Conservation (phyloP, 2,888 invertebrate genomes). For the Trypoxylon attenuatum region DNA sequence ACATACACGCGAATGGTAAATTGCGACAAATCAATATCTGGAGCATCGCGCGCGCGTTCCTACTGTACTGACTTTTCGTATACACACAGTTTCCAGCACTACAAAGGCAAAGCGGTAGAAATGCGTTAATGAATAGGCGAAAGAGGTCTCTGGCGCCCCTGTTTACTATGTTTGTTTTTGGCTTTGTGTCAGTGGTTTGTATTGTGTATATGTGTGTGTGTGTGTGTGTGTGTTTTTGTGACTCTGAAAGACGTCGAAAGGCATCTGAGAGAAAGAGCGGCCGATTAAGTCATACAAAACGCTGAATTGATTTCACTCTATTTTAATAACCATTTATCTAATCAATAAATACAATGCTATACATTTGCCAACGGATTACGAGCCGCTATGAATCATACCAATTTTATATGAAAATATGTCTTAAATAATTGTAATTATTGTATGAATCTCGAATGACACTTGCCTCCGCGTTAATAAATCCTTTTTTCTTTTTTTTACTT, state of each 20-base stretch:
- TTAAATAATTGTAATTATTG: conserved; percentile 41
- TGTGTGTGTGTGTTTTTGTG: neutral
- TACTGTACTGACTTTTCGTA: neutral
- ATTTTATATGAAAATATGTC: conserved; percentile 37
- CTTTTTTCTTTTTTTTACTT: too few species aligned
- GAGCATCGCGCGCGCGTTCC: neutral
- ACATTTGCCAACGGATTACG: conserved; percentile 43
- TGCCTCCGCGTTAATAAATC: conserved; percentile 15
- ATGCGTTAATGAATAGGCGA: neutral
- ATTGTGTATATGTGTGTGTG: conserved; percentile 2
- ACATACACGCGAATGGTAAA: neutral
- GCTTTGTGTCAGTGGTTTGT: too few species aligned
- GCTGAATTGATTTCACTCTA: conserved; percentile 44
- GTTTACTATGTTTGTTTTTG: too few species aligned
- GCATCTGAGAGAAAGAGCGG: conserved; percentile 21
- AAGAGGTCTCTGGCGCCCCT: neutral
- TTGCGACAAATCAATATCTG: neutral
- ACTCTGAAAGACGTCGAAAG: conserved; percentile 33
- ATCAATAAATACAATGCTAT: conserved; percentile 55
- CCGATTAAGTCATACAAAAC: conserved; percentile 41
- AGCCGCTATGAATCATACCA: conserved; percentile 37
- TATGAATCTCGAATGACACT: conserved; percentile 28
- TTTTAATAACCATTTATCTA: conserved; percentile 52
- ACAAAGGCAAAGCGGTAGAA: neutral
- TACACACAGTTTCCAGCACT: neutral